A percentile compares a stretch with the other conserved stretches of the same genome.
Evolutionary conservation across 2,888 invertebrate species (phyloP).

Genomic region (Bellardia bayeri): DNA sequence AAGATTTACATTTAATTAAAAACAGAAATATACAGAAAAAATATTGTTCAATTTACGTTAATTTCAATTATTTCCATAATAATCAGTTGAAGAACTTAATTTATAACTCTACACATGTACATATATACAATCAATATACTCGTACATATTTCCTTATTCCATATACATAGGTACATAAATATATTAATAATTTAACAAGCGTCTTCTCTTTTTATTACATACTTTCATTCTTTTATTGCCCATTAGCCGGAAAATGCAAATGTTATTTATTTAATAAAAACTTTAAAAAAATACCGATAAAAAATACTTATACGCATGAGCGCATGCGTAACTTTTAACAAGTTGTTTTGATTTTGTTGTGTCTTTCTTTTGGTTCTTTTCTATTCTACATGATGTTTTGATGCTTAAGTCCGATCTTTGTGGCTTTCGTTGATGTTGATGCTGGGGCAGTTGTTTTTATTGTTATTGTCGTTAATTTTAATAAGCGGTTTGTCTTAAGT

Average conservation of each 20-base stretch:
- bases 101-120: neutral
- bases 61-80: slow-evolving; percentile 24
- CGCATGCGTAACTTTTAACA: slow-evolving; percentile 59
- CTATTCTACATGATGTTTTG: slow-evolving; percentile 20
- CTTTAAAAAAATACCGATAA: neutral
- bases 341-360: slow-evolving; percentile 22
- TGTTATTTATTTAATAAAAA: slow-evolving; percentile 23
- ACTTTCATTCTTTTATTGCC: slow-evolving; percentile 21
- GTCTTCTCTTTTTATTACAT: neutral
- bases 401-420: slow-evolving; percentile 22
- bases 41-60: slow-evolving; percentile 9
- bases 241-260: slow-evolving; percentile 35
- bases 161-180: neutral
- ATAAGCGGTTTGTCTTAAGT: slow-evolving; percentile 50
- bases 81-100: slow-evolving; percentile 3
- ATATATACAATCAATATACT: neutral
- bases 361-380: neutral
- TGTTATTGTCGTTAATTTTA: slow-evolving; percentile 53
- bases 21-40: neutral
- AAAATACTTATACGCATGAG: slow-evolving; percentile 32
- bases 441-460: slow-evolving; percentile 14
- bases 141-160: neutral
- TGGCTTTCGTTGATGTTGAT: neutral
- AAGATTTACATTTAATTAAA: no score
- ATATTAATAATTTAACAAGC: slow-evolving; percentile 1